These are phyloP conservation scores for Pseudomyrmex cubaensis DNA, from an alignment of 1,140 invertebrate species.

Conservation along the genomic window DNA sequence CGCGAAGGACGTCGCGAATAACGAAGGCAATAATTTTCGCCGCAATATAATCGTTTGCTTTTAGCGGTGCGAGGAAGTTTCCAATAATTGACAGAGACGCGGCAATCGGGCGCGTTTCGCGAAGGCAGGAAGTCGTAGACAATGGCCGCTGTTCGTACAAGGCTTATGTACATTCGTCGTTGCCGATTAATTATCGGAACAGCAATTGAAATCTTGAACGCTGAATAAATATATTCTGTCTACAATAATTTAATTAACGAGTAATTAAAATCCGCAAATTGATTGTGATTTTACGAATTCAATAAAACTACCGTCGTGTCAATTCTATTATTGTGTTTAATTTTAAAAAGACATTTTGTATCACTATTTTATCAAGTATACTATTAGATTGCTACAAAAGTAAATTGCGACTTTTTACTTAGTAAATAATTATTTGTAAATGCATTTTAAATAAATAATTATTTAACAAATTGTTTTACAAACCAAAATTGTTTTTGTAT, in stretches of 20 bases:
- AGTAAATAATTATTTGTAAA: too few species aligned
- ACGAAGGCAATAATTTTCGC: conserved; percentile 52
- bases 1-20: conserved; percentile 21
- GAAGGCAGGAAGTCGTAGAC: conserved; percentile 11
- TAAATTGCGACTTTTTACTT: too few species aligned
- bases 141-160: background rate
- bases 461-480: too few species aligned
- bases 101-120: conserved; percentile 3
- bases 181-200: conserved; percentile 26
- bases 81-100: conserved; percentile 44
- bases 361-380: too few species aligned
- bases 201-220: background rate
- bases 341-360: too few species aligned
- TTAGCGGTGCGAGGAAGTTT: conserved; percentile 27
- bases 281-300: too few species aligned
- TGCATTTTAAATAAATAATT: too few species aligned
- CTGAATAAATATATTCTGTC: background rate
- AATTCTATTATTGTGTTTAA: too few species aligned
- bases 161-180: background rate
- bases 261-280: background rate
- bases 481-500: too few species aligned
- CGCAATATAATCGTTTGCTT: conserved; percentile 42
- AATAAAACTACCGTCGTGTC: too few species aligned
- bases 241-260: background rate
- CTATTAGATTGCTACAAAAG: too few species aligned